phyloP scores from a whole-genome alignment of 1,140 invertebrate genomes.

The Archegozetes longisetosus region DNA sequence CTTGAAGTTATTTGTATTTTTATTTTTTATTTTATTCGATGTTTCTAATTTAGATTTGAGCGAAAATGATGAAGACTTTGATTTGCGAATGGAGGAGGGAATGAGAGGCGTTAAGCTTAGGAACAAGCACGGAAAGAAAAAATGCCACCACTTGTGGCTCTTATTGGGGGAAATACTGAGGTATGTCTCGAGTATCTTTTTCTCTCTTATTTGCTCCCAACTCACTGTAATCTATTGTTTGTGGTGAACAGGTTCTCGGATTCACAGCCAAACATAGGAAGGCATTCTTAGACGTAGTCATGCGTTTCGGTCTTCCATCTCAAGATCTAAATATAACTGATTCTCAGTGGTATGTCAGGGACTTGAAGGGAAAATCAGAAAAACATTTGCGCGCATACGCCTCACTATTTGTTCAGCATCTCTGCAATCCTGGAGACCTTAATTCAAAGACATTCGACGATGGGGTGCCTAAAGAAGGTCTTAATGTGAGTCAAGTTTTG shows the following conservation, averaged over 20 bases:
- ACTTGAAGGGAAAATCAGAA: conserved; percentile 9
- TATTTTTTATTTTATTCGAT: not conserved
- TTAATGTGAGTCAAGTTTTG: conserved; percentile 10
- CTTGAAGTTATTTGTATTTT: not conserved
- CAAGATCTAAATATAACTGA: conserved; percentile 4
- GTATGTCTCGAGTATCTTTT: not conserved
- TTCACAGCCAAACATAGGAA: conserved; percentile 13
- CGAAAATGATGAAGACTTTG: conserved; percentile 13
- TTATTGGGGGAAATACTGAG: conserved; percentile 10
- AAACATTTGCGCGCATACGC: conserved; percentile 10
- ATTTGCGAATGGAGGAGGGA: not conserved
- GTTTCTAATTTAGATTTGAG: conserved; percentile 2
- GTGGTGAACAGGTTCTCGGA: conserved; percentile 1
- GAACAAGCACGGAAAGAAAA: conserved; percentile 4
- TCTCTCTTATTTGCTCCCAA: not conserved
- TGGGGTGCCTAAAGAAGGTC: conserved; percentile 11
- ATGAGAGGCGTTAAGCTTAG: not conserved
- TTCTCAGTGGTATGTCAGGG: conserved; percentile 8
- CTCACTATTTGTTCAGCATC: conserved; percentile 7
- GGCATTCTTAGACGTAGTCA: conserved; percentile 8
- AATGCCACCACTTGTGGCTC: conserved; percentile 8
- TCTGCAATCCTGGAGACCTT: conserved; percentile 7
- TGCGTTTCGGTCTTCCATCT: conserved; percentile 10
- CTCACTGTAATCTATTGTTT: not conserved
- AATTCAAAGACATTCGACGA: conserved; percentile 3